phyloP scores from a whole-genome alignment of 2,113 vertebrate species.

The Sphaerodactylus townsendi region DNA sequence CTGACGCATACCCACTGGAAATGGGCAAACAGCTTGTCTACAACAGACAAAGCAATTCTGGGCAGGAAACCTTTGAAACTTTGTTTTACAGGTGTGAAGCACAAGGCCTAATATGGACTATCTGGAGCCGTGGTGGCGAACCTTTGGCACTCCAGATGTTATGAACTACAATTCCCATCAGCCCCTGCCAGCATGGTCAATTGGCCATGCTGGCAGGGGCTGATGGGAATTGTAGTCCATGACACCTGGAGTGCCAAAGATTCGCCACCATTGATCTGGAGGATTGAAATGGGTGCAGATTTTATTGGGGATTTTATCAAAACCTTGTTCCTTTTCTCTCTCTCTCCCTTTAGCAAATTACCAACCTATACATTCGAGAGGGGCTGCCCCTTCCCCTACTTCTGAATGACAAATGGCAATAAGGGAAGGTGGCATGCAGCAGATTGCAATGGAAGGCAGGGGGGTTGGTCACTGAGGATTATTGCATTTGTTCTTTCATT shows the following conservation, averaged over 20 bases:
- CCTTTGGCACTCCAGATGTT: too few relatives aligned
- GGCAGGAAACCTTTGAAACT: neutral
- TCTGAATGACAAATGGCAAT: neutral
- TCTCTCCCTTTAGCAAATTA: neutral
- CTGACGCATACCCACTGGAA: neutral
- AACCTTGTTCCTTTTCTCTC: neutral
- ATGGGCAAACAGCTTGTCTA: neutral
- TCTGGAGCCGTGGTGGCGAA: too few relatives aligned
- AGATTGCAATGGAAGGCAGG: neutral
- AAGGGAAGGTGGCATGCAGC: neutral
- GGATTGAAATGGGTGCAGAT: neutral
- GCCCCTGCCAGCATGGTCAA: too few relatives aligned
- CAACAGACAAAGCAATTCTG: neutral
- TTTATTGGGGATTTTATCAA: neutral
- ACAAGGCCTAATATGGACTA: neutral
- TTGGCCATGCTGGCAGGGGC: too few relatives aligned
- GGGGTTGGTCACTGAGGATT: constrained; percentile 18
- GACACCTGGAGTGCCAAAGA: too few relatives aligned
- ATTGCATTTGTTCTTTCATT: constrained; percentile 31
- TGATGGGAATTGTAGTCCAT: too few relatives aligned
- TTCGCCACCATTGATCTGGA: too few relatives aligned
- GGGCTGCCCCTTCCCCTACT: neutral
- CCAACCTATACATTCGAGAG: neutral
- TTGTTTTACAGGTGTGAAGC: neutral
- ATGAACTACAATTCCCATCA: too few relatives aligned